A percentile compares a stretch with the other conserved stretches of the same genome.
Conservation (phyloP, 2,888 invertebrate species). For the Diloba caeruleocephala region DNA sequence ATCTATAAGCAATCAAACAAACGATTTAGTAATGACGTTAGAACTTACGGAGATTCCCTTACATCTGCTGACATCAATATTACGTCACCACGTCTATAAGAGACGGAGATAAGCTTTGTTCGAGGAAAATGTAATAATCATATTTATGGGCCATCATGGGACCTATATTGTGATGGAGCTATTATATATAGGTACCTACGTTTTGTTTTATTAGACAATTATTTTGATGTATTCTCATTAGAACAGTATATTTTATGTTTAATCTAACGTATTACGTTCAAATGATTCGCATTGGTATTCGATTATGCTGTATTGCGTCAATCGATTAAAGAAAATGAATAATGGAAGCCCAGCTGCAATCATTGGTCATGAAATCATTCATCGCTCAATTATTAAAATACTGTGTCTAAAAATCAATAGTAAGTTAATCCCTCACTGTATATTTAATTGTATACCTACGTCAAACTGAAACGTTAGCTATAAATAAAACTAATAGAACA, state of each 20-base stretch:
- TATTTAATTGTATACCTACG: too few species aligned
- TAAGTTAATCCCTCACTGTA: too few species aligned
- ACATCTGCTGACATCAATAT: constrained; percentile 70
- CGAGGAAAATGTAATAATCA: constrained; percentile 61
- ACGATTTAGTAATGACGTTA: constrained; percentile 74
- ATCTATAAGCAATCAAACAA: constrained; percentile 78
- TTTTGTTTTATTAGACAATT: constrained; percentile 44
- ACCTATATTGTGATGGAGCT: constrained; percentile 35
- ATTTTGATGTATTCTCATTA: too few species aligned
- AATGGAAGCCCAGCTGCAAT: too few species aligned
- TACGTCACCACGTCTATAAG: constrained; percentile 54
- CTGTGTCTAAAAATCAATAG: too few species aligned
- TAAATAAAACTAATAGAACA: not conserved
- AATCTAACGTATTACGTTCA: too few species aligned
- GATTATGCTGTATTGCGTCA: too few species aligned
- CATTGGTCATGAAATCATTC: too few species aligned
- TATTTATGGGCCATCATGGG: constrained; percentile 51
- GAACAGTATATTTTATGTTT: too few species aligned
- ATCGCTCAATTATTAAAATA: too few species aligned
- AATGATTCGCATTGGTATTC: too few species aligned
- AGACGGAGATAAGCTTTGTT: constrained; percentile 59
- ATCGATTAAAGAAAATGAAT: too few species aligned
- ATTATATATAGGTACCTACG: constrained; percentile 21
- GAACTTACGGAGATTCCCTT: constrained; percentile 60
- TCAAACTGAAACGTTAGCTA: constrained; percentile 12